Evolutionary conservation across 2,797 vertebrate genomes (phyloP).

Genomic region (Chelmon rostratus): DNA sequence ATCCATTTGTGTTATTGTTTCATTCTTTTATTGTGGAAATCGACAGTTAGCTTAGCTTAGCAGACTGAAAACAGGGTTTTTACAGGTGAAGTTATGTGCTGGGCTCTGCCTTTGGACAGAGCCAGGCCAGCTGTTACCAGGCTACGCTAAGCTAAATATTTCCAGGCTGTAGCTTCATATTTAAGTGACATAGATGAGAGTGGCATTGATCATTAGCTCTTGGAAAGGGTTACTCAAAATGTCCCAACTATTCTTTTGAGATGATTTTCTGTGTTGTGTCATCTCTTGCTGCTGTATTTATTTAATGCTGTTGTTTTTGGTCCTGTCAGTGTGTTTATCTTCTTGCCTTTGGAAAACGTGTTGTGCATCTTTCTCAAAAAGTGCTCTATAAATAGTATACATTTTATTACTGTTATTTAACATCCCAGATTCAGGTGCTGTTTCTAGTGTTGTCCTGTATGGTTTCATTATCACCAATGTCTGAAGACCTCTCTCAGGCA

Average conservation of each 20-base stretch:
- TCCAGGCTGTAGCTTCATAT: not conserved
- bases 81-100: not conserved
- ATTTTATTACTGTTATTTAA: not conserved
- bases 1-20: not conserved
- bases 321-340: not conserved
- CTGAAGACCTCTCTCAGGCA: conserved; percentile 4
- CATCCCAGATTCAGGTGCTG: not conserved
- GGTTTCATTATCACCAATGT: not conserved
- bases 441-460: not conserved
- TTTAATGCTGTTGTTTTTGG: not conserved
- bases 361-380: not conserved
- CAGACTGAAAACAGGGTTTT: not conserved
- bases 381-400: not conserved
- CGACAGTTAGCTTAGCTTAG: not conserved
- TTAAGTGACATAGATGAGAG: not conserved
- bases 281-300: not conserved
- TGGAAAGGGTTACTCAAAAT: not conserved
- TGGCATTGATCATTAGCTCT: too few relatives aligned
- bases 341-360: not conserved
- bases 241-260: not conserved
- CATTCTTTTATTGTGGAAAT: not conserved
- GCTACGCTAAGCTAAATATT: not conserved
- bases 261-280: not conserved
- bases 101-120: not conserved
- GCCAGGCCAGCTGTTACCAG: not conserved